Evolutionary conservation across 2,888 invertebrate genomes (phyloP), one percentile per base, ranked within the genome.

Genomic region (Chironomus tentans): DNA sequence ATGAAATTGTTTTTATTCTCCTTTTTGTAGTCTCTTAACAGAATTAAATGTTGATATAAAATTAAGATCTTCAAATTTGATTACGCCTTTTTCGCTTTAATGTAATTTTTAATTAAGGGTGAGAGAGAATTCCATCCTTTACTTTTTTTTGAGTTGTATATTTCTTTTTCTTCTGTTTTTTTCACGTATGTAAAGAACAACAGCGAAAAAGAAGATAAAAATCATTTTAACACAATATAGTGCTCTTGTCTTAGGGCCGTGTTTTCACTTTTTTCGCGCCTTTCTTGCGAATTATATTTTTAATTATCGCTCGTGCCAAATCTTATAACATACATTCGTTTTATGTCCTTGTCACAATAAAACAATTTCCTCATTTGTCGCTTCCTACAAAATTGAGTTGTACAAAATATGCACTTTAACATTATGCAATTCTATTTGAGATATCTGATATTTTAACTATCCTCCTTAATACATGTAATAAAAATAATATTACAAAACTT

Each of bases 41-140:
- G 72, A 72, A 72, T 72, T 72, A 62, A 72, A 72, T 62, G 72
- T 50, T 50, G 21, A 38, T 15, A 38, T 38, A 15, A 62, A 72
- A 72, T 62, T 61, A 62, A 62, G 72, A 72, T 72, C 62, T 62
- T 62, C 72, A 56, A 28, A 61, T 24, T 50, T 38, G 72, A 72
- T 72, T 72, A 61, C 62, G 50, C 15, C 24, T 28, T 61, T 62
- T 62, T 38, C 48, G 70, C 56, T 22, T 70, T 13, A 15, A n/a
- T 68, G 68, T 15, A n/a, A 70, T 46, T 72, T 65, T 72, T 72
- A 72, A 72, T 72, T 72, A 72, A 72, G 50, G 61, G 62, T 70
- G 70, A 50, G 68, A 38, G 38, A 68, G 70, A 70, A 70, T 70
- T 70, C 65, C 65, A 65, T 65, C 65, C 65, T 65, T 38, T 10